phyloP scores from a whole-genome alignment of 1,140 invertebrate species.

The Zaprionus inermis region DNA sequence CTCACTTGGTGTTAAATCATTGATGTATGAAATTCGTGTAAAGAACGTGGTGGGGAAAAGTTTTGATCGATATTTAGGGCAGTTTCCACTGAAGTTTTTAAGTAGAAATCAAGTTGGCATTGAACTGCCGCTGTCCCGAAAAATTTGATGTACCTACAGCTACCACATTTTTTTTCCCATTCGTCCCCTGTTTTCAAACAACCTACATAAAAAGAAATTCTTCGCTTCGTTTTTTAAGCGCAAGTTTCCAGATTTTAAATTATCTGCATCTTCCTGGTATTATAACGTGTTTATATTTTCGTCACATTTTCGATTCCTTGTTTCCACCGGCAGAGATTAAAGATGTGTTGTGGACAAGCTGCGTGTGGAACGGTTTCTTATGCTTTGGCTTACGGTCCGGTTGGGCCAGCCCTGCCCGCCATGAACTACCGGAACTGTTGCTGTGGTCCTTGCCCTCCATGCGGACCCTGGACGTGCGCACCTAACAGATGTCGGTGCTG shows the following conservation, averaged over 20 bases:
- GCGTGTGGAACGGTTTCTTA: constrained; percentile 65
- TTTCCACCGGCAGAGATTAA: neutral
- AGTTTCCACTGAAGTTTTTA: constrained; percentile 12
- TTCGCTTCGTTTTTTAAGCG: constrained; percentile 28
- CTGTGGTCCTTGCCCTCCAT: constrained; percentile 63
- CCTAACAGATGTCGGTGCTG: constrained; percentile 62
- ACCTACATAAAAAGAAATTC: constrained; percentile 38
- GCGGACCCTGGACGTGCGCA: constrained; percentile 70
- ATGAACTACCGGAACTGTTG: constrained; percentile 68
- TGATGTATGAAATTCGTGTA: constrained; percentile 73
- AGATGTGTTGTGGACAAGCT: constrained; percentile 35
- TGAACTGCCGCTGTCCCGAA: constrained; percentile 7
- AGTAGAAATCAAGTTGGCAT: constrained; percentile 49
- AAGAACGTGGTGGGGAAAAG: constrained; percentile 2
- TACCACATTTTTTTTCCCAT: constrained; percentile 36
- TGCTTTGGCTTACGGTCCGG: constrained; percentile 62
- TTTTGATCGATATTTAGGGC: constrained; percentile 58
- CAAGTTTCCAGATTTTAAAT: neutral
- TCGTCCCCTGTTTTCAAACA: constrained; percentile 13
- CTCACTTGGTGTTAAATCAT: constrained; percentile 66
- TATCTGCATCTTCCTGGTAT: neutral
- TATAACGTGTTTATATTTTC: neutral
- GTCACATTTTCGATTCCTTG: neutral
- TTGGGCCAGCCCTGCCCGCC: constrained; percentile 65
- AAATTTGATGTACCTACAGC: neutral